A percentile compares a stretch with the other conserved stretches of the same genome.
These are phyloP conservation scores for Gnathonemus echidnorhynchus DNA, from an alignment of 2,113 vertebrate species.

Conservation along the genomic window DNA sequence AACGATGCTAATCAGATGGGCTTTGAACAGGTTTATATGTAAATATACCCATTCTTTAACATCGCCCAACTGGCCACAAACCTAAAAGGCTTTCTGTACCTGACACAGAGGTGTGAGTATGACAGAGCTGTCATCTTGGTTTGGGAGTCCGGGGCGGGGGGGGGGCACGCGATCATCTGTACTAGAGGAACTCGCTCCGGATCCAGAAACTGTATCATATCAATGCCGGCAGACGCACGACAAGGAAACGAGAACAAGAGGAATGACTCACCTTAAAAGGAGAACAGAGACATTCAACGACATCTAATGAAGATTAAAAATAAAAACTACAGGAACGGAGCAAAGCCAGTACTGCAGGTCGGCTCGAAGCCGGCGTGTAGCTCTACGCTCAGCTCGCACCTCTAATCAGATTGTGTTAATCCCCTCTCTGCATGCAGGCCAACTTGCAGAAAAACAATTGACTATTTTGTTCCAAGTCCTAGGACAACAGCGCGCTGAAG, in stretches of 20 bases:
- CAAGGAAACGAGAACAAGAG: neutral
- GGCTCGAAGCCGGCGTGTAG: conserved; percentile 20
- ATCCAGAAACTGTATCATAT: neutral
- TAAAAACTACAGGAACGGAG: neutral
- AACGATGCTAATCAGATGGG: neutral
- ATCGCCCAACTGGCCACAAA: neutral
- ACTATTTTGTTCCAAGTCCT: conserved; percentile 50
- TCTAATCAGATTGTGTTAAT: conserved; percentile 94
- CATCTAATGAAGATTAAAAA: conserved; percentile 5
- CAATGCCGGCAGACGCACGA: too few species aligned
- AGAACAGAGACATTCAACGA: neutral
- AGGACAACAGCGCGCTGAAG: neutral
- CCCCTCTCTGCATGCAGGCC: conserved; percentile 66
- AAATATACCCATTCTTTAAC: neutral
- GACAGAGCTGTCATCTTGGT: neutral
- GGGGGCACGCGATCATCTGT: neutral
- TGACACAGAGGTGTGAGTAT: neutral
- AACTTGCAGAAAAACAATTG: conserved; percentile 48
- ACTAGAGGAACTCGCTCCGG: neutral
- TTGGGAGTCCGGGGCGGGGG: neutral
- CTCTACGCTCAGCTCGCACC: conserved; percentile 52
- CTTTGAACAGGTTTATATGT: neutral
- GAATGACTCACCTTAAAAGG: conserved; percentile 21
- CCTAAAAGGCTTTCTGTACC: neutral
- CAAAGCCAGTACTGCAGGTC: conserved; percentile 19